Evolutionary conservation across 1,140 invertebrate species (phyloP).

Genomic region (Drosophila saltans): DNA sequence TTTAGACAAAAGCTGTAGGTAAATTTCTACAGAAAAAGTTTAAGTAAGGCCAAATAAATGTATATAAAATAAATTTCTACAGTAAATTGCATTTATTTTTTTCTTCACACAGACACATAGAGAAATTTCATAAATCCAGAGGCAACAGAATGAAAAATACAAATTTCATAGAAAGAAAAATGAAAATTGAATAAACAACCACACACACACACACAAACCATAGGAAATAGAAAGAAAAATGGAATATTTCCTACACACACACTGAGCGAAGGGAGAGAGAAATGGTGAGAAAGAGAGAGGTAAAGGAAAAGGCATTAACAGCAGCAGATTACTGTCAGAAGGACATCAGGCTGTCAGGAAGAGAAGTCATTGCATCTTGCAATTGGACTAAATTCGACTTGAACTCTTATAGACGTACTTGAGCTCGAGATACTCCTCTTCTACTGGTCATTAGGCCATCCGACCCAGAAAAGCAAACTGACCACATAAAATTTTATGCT

Average conservation of each 20-base stretch:
- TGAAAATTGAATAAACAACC: conserved; percentile 60
- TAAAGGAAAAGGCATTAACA: conserved; percentile 58
- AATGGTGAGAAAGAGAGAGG: neutral
- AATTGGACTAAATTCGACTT: conserved; percentile 33
- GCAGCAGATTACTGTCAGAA: conserved; percentile 58
- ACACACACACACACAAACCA: conserved; percentile 11
- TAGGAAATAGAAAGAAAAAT: neutral
- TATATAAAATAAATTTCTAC: neutral
- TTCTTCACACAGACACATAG: neutral
- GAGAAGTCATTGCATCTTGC: conserved; percentile 35
- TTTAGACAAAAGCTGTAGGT: neutral
- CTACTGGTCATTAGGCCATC: conserved; percentile 63
- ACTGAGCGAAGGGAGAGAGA: too few species aligned
- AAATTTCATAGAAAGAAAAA: conserved; percentile 53
- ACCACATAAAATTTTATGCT: conserved; percentile 75
- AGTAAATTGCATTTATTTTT: conserved; percentile 37
- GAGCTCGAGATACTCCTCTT: neutral
- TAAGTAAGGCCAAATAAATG: neutral
- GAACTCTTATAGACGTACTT: conserved; percentile 23
- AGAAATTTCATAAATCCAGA: conserved; percentile 41
- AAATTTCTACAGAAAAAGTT: neutral
- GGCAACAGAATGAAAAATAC: conserved; percentile 51
- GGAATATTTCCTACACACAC: conserved; percentile 22
- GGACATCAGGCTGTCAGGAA: conserved; percentile 3
- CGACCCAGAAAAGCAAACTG: conserved; percentile 67